Base-by-base conservation (phyloP, 2,797 vertebrate genomes). In the Sylvia borin region DNA sequence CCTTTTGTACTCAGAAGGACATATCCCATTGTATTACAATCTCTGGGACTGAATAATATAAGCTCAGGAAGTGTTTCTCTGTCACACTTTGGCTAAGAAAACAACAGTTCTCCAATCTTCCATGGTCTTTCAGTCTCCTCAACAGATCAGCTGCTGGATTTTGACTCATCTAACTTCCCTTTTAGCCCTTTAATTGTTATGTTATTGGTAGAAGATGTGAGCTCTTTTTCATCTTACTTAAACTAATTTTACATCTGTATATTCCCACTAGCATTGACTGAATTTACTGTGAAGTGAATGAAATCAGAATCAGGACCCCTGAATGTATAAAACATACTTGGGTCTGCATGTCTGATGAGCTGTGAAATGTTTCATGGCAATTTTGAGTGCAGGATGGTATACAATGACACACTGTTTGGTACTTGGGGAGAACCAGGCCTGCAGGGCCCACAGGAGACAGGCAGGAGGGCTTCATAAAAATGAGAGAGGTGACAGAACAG, bases 201-300 rank as follows among this genome's bases (percentile, higher is more conserved):
- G 26, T 45, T 93, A 48, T 60, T 88, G 32, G 19, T 90, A 90
- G 65, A 85, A 85, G 92, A 74, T 67, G 34, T 1, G 32, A 83
- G 27, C 75, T 90, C 58, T 90, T 92, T 92, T 95, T 95, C 32
- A 92, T 95, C 73, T 79, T 58, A 19, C 72, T 73, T 84, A 55
- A 88, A 94, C 70, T 90, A 67, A 93, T 92, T 91, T 96, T 93
- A 90, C 93, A 91, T 65, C 87, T 87, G 85, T 94, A 48, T 95
- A 92, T 94, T 95, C 88, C 81, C 88, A 38, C 61, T 68, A 67
- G 79, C 36, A 40, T 48, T 84, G 73, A 53, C 79, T 81, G 92
- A 90, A 95, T 93, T 95, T 93, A 64, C 80, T 95, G 88, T 90
- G 77, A 94, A 88, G 83, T 85, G 85, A 95, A 90, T 76, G 85